Base-by-base conservation (phyloP, 35 echinoderm and acorn worm species). In the Diadema setosum region DNA sequence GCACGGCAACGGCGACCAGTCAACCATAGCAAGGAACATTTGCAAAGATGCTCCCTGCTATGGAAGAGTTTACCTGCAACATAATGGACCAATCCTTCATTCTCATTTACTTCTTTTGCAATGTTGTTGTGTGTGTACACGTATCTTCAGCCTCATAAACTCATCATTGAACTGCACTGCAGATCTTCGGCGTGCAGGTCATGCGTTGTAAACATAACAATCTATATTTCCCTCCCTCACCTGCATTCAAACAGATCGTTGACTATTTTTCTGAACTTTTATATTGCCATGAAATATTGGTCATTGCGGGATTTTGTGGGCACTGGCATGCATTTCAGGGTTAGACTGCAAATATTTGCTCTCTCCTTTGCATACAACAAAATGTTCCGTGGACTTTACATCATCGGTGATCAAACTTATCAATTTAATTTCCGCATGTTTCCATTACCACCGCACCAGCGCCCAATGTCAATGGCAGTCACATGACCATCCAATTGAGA, bases 401-500 rank as follows among this genome's bases (percentile, higher is more conserved):
- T n/a, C n/a, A n/a, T n/a, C n/a, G n/a, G n/a, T n/a, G n/a, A n/a
- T n/a, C n/a, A n/a, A n/a, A n/a, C n/a, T 33, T 67, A 67, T 67
- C 37, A 34, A 67, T 67, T 67, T 67, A 67, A 34, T 34, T 33
- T 26, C 63, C 63, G 63, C 37, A 67, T 67, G 63, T 67, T 67
- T 67, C 63, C 63, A 67, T 67, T 67, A 67, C 11, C 63, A 16
- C 27, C 63, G 24, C 27, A 34, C 63, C 27, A 34, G 37, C 63
- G 63, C 37, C 44, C 73, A 78, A 78, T 78, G 73, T 78, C 73
- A 78, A 36, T 78, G 73, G 35, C 73, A 78, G 40, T 78, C 73
- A 78, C 44, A 41, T 78, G 73, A 78, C 73, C 73, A 42, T 78
- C 73, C 73, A 24, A 78, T 78, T 78, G 73, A 78, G 73, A 78